phyloP scores from a whole-genome alignment of 2,797 vertebrate species.

The Gymnothorax javanicus region DNA sequence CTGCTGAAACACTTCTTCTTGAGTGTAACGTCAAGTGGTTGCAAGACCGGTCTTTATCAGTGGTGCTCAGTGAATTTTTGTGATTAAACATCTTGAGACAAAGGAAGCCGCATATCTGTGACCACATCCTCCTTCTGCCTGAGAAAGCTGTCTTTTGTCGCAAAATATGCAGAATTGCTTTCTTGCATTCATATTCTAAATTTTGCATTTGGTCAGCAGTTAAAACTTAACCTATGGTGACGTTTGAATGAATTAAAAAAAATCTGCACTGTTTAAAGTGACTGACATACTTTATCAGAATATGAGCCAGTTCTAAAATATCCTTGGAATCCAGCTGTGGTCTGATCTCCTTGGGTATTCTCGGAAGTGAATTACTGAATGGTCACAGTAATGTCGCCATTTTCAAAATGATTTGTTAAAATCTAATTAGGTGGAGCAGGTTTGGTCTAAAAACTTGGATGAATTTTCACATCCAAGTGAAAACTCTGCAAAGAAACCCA shows the following conservation, averaged over 20 bases:
- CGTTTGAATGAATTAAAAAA: neutral
- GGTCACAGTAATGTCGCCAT: too few species aligned
- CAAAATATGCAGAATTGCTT: neutral
- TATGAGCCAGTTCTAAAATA: too few species aligned
- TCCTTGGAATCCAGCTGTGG: too few species aligned
- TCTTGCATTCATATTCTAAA: neutral
- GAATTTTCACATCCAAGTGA: too few species aligned
- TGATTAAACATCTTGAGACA: neutral
- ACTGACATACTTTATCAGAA: too few species aligned
- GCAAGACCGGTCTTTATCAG: constrained; percentile 2
- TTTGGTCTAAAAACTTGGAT: too few species aligned
- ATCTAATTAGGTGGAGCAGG: too few species aligned
- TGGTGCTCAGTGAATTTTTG: neutral
- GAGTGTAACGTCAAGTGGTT: neutral
- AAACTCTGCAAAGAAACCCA: too few species aligned
- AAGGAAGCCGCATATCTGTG: neutral
- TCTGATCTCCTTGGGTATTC: too few species aligned
- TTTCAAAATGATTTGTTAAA: too few species aligned
- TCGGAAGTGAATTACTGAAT: too few species aligned
- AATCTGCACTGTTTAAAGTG: too few species aligned
- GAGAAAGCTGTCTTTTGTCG: neutral
- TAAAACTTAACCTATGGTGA: neutral
- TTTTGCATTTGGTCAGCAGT: neutral
- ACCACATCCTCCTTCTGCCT: constrained; percentile 27
- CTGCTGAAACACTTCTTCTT: neutral